These are phyloP conservation scores for Nicator chloris DNA, from an alignment of 2,113 vertebrate species.

Conservation along the genomic window DNA sequence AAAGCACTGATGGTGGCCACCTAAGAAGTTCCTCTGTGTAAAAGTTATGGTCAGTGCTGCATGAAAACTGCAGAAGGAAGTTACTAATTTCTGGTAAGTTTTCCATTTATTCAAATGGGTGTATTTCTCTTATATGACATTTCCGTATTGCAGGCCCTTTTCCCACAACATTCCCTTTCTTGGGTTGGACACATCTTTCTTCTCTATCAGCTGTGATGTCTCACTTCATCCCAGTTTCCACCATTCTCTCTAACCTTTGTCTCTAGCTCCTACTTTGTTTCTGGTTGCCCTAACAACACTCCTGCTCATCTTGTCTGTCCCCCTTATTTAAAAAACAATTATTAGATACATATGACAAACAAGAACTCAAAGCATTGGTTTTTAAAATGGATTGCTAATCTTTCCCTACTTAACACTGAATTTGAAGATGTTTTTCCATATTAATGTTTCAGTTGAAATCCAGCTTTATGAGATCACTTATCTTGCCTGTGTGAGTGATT, in stretches of 20 bases:
- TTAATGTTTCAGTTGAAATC: background rate
- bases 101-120: background rate
- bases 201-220: background rate
- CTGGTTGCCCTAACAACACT: background rate
- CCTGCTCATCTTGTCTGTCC: background rate
- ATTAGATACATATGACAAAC: background rate
- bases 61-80: background rate
- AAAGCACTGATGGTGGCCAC: background rate
- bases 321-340: background rate
- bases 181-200: background rate
- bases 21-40: background rate
- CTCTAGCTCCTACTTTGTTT: background rate
- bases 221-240: background rate
- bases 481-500: background rate
- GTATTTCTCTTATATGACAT: background rate
- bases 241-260: background rate
- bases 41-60: background rate
- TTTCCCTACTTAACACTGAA: background rate
- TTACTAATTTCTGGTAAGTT: background rate
- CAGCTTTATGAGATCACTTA: background rate
- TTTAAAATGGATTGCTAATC: background rate
- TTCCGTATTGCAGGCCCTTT: background rate
- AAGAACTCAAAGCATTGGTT: background rate
- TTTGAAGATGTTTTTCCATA: background rate
- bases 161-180: background rate